Conservation (phyloP, 2,113 vertebrate species). For the Ailuropoda melanoleuca region DNA sequence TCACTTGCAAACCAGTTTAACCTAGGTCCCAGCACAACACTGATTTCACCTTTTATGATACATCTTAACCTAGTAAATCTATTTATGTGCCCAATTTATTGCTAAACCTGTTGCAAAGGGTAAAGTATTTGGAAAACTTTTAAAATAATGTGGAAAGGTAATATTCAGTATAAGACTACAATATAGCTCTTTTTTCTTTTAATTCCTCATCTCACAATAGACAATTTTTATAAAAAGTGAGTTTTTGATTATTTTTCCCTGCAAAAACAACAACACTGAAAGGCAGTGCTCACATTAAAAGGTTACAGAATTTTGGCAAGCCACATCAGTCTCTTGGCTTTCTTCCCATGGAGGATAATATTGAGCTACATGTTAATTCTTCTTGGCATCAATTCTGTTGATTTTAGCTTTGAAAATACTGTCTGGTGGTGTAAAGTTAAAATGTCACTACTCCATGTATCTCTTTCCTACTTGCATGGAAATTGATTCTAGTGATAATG, state of each 20-base stretch:
- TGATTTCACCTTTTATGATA: neutral
- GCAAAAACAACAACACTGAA: neutral
- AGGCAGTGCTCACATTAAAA: neutral
- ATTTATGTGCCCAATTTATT: neutral
- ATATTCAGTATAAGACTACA: neutral
- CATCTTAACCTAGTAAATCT: neutral
- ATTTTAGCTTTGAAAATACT: constrained; percentile 35
- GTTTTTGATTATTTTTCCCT: neutral
- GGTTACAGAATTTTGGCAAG: constrained; percentile 20
- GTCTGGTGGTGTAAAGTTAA: neutral
- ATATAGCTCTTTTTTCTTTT: neutral
- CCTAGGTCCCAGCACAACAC: neutral
- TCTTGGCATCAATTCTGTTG: constrained; percentile 32
- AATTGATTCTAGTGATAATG: constrained; percentile 30
- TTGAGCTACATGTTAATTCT: constrained; percentile 44
- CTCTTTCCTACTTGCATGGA: neutral
- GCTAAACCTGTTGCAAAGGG: neutral
- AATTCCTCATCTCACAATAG: neutral
- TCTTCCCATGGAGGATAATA: constrained; percentile 26
- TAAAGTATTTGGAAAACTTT: neutral
- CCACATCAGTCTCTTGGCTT: neutral
- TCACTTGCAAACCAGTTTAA: neutral
- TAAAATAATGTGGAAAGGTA: neutral
- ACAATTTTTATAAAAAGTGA: neutral
- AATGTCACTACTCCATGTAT: neutral